A percentile compares a stretch with the other conserved stretches of the same genome.
Evolutionary conservation across 2,888 invertebrate genomes (phyloP).

Genomic region (Pseudococcus longispinus): DNA sequence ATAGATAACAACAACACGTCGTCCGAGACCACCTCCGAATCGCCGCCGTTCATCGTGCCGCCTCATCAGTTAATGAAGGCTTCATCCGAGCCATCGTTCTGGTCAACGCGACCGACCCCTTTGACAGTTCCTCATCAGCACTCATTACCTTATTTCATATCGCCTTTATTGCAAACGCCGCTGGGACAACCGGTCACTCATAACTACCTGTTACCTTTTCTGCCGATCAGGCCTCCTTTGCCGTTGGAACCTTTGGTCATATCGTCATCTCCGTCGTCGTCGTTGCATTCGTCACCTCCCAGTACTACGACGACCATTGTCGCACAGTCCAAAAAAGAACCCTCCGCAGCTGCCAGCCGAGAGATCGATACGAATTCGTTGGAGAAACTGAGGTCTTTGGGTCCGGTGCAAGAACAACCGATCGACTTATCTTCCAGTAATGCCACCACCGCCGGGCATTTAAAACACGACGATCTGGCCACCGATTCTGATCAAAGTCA

Average conservation of each 20-base stretch:
- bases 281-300: constrained; percentile 36
- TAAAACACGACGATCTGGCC: background rate
- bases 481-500: background rate
- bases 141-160: constrained; percentile 50
- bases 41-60: constrained; percentile 28
- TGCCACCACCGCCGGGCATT: background rate
- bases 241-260: constrained; percentile 57
- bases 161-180: constrained; percentile 48
- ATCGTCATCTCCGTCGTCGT: constrained; percentile 50
- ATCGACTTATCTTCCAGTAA: constrained; percentile 57
- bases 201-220: constrained; percentile 52
- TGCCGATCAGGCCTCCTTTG: constrained; percentile 40
- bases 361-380: constrained; percentile 20
- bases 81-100: constrained; percentile 32
- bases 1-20: constrained; percentile 55
- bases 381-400: constrained; percentile 38
- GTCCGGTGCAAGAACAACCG: constrained; percentile 58
- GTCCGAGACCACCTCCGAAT: constrained; percentile 17
- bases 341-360: background rate
- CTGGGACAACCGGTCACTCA: constrained; percentile 46
- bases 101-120: constrained; percentile 37
- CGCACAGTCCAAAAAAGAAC: background rate
- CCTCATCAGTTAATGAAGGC: background rate
- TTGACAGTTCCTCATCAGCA: constrained; percentile 50
- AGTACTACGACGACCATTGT: background rate